A percentile compares a stretch with the other conserved stretches of the same genome.
phyloP scores from a whole-genome alignment of 2,113 vertebrate species.

The Ammodramus savannarum region DNA sequence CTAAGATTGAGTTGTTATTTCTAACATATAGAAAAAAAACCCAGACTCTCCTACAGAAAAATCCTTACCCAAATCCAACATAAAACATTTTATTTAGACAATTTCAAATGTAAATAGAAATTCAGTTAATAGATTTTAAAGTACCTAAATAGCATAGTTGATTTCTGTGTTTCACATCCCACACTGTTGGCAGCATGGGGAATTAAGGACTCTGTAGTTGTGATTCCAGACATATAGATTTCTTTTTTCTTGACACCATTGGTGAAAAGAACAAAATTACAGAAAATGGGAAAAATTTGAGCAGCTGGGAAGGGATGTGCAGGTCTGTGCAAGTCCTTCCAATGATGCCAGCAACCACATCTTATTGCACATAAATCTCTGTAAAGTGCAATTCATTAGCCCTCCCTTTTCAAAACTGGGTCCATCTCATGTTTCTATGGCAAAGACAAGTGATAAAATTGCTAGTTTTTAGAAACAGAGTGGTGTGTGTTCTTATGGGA shows the following conservation, averaged over 20 bases:
- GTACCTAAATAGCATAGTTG: not conserved
- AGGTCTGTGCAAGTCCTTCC: not conserved
- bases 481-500: not conserved
- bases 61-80: not conserved
- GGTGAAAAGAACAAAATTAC: not conserved
- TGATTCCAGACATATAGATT: not conserved
- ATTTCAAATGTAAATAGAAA: not conserved
- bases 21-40: not conserved
- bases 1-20: not conserved
- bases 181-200: not conserved
- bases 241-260: not conserved
- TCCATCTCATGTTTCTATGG: not conserved
- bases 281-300: not conserved
- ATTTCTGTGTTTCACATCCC: not conserved
- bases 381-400: not conserved
- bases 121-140: not conserved
- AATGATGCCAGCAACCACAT: not conserved
- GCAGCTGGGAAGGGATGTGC: not conserved
- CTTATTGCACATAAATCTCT: not conserved
- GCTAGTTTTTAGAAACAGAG: not conserved
- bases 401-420: accelerated
- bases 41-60: not conserved
- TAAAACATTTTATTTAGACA: not conserved
- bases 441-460: not conserved
- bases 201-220: not conserved